Percentiles rank a stretch among this genome's conserved stretches.
Conservation (phyloP, 2,113 vertebrate species). For the Azemiops feae region DNA sequence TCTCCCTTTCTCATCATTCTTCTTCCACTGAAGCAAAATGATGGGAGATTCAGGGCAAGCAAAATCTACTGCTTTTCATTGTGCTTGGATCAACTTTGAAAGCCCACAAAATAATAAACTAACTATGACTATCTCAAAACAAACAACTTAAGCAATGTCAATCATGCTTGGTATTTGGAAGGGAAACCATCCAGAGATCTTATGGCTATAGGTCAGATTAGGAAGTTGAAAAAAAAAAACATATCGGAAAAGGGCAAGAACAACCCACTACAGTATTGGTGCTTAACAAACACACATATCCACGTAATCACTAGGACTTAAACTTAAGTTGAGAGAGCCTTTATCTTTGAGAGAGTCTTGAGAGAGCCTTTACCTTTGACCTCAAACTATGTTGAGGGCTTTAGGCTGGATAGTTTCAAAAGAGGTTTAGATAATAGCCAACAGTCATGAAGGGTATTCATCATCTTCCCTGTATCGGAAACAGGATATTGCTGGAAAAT, state of each 20-base stretch:
- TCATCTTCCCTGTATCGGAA: not conserved
- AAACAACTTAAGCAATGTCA: not conserved
- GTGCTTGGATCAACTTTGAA: not conserved
- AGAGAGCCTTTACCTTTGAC: not conserved
- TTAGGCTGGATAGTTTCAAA: not conserved
- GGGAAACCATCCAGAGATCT: not conserved
- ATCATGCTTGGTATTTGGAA: not conserved
- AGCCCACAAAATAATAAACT: not conserved
- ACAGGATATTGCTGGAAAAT: not conserved
- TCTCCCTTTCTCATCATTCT: not conserved
- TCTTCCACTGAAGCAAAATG: not conserved
- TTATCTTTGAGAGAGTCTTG: not conserved
- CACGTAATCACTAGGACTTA: not conserved
- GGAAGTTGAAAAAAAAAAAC: not conserved
- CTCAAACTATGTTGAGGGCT: not conserved
- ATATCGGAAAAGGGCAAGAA: not conserved
- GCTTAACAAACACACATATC: not conserved
- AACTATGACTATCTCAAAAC: not conserved
- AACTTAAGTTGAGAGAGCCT: not conserved
- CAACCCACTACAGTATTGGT: not conserved
- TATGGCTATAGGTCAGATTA: not conserved
- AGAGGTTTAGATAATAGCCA: not conserved
- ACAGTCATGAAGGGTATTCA: not conserved
- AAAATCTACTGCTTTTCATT: not conserved
- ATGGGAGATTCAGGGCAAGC: not conserved